phyloP scores from a whole-genome alignment of 1,140 invertebrate species.

The Sycophaga agraensis region DNA sequence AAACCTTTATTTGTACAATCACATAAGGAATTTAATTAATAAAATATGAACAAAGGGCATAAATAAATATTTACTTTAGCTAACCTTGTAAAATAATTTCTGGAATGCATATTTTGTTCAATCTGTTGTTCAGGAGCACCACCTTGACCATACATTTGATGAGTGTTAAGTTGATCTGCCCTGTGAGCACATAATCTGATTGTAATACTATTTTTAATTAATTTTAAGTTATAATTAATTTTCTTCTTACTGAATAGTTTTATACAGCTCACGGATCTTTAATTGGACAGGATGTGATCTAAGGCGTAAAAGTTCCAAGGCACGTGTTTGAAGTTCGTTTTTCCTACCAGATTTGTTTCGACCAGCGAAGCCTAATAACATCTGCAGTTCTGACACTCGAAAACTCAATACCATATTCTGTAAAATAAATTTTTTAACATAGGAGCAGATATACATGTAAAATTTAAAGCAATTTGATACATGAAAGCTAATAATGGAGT shows the following conservation, averaged over 20 bases:
- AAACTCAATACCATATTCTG: slow-evolving; percentile 82
- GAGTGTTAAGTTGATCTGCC: slow-evolving; percentile 51
- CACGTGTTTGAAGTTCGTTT: slow-evolving; percentile 79
- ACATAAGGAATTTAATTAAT: no score
- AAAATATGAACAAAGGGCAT: no score
- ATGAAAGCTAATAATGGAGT: no score
- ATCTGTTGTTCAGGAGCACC: slow-evolving; percentile 44
- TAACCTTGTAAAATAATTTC: slow-evolving; percentile 54
- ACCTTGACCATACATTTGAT: slow-evolving; percentile 52
- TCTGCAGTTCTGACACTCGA: slow-evolving; percentile 81
- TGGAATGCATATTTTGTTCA: slow-evolving; percentile 52
- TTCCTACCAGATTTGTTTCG: slow-evolving; percentile 85
- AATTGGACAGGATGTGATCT: slow-evolving; percentile 71
- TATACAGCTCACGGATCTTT: slow-evolving; percentile 83
- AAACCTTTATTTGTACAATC: no score
- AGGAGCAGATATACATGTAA: background rate
- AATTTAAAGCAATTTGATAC: no score
- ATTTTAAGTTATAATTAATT: background rate
- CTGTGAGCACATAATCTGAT: slow-evolving; percentile 33
- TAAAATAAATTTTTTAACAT: slow-evolving; percentile 48
- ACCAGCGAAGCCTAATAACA: slow-evolving; percentile 81
- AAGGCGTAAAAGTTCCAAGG: slow-evolving; percentile 73
- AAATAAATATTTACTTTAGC: no score
- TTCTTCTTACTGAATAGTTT: slow-evolving; percentile 65
- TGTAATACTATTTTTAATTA: background rate